A percentile compares a stretch with the other conserved stretches of the same genome.
These are phyloP conservation scores for Pollenia angustigena DNA, from an alignment of 2,888 invertebrate species.

Conservation along the genomic window DNA sequence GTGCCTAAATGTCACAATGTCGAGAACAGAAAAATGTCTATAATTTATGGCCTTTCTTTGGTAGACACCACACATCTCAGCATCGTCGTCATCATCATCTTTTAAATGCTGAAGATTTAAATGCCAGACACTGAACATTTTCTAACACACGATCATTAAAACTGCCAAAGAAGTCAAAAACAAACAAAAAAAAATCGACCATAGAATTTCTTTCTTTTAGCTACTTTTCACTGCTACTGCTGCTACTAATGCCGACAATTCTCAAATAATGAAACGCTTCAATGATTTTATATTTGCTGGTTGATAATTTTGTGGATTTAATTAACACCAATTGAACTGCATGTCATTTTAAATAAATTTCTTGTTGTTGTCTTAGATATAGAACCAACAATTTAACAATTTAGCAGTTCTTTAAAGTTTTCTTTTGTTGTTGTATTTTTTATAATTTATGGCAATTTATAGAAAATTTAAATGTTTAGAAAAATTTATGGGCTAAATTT, in stretches of 20 bases:
- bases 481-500: constrained; percentile 21
- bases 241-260: background rate
- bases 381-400: constrained; percentile 64
- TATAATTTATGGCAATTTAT: constrained; percentile 58
- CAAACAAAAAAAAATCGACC: constrained; percentile 30
- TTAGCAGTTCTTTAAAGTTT: constrained; percentile 20
- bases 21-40: constrained; percentile 71
- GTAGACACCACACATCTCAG: constrained; percentile 75
- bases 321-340: constrained; percentile 85
- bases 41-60: constrained; percentile 82
- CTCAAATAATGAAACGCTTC: constrained; percentile 73
- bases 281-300: constrained; percentile 67
- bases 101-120: constrained; percentile 35
- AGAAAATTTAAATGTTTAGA: constrained; percentile 35
- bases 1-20: constrained; percentile 78
- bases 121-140: constrained; percentile 57
- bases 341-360: constrained; percentile 77
- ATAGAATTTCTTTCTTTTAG: constrained; percentile 59
- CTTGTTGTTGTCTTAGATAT: constrained; percentile 28
- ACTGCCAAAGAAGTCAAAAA: constrained; percentile 49
- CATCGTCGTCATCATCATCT: constrained; percentile 37
- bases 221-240: constrained; percentile 3
- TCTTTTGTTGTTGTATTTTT: constrained; percentile 40
- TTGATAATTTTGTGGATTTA: constrained; percentile 82
- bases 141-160: constrained; percentile 55